Evolutionary conservation across 2,888 invertebrate species (phyloP).

Genomic region (Dynastes tityus): DNA sequence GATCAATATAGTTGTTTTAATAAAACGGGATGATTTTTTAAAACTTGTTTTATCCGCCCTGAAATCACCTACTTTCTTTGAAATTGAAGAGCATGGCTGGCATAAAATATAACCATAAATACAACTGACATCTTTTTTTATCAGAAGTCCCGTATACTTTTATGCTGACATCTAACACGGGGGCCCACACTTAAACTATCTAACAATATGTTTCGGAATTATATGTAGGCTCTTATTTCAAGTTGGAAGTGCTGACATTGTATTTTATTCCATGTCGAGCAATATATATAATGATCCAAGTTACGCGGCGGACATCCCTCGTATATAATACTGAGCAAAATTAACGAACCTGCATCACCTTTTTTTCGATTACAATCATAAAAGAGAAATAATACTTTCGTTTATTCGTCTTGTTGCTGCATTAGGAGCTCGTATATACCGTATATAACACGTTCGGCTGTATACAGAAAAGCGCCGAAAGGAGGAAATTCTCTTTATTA

Average conservation of each 20-base stretch:
- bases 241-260: neutral
- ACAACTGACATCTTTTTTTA: neutral
- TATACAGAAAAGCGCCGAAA: conserved; percentile 8
- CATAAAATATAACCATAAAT: too few species aligned
- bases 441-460: neutral
- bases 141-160: neutral
- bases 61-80: too few species aligned
- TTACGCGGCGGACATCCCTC: neutral
- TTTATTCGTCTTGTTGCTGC: conserved; percentile 17
- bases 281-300: neutral
- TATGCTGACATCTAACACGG: neutral
- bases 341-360: neutral
- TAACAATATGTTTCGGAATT: neutral
- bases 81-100: too few species aligned
- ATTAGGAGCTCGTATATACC: neutral
- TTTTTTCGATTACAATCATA: conserved; percentile 4
- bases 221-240: conserved; percentile 4
- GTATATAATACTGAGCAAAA: neutral
- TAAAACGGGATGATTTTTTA: too few species aligned
- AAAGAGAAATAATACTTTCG: conserved; percentile 24
- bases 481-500: conserved; percentile 30
- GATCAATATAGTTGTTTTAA: too few species aligned
- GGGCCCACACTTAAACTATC: neutral
- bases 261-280: neutral
- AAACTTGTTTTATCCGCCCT: too few species aligned